These are phyloP conservation scores for Aleiodes alternator DNA, from an alignment of 2,888 invertebrate species.

Conservation along the genomic window DNA sequence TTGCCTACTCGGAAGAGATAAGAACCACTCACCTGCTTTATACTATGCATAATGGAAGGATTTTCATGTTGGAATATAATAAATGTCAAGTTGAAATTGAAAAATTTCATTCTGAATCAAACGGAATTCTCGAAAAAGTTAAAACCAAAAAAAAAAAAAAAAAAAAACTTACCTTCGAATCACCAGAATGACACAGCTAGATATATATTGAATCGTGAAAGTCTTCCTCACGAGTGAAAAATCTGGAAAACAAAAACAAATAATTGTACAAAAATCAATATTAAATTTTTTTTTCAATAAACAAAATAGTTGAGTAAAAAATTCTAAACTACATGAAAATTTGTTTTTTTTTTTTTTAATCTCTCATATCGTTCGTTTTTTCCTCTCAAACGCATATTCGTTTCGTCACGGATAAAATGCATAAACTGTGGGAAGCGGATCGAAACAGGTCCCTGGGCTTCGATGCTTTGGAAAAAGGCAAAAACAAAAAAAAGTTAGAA, in stretches of 20 bases:
- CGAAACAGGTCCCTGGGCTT: conserved; percentile 22
- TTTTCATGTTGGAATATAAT: conserved; percentile 21
- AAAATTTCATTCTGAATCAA: neutral
- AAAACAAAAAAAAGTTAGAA: neutral
- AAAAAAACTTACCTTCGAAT: conserved; percentile 4
- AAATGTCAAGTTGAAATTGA: conserved; percentile 15
- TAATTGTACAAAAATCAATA: neutral
- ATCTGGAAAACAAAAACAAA: conserved; percentile 9
- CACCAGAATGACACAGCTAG: neutral
- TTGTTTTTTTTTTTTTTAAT: no score
- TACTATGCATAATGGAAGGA: conserved; percentile 27
- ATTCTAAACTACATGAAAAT: neutral
- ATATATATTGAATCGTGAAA: neutral
- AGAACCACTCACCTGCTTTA: conserved; percentile 30
- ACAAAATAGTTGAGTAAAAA: neutral
- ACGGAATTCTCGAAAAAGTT: no score
- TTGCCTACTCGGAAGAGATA: conserved; percentile 46
- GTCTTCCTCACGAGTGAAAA: conserved; percentile 2
- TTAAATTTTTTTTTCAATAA: neutral
- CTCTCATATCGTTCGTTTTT: neutral
- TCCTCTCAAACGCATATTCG: conserved; percentile 2
- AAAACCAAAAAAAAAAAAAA: neutral
- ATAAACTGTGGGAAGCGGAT: conserved; percentile 12
- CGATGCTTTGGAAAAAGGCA: no score
- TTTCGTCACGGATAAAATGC: conserved; percentile 23